A percentile compares a stretch with the other conserved stretches of the same genome.
Conservation (phyloP, 2,888 invertebrate species). For the Acheta domesticus region DNA sequence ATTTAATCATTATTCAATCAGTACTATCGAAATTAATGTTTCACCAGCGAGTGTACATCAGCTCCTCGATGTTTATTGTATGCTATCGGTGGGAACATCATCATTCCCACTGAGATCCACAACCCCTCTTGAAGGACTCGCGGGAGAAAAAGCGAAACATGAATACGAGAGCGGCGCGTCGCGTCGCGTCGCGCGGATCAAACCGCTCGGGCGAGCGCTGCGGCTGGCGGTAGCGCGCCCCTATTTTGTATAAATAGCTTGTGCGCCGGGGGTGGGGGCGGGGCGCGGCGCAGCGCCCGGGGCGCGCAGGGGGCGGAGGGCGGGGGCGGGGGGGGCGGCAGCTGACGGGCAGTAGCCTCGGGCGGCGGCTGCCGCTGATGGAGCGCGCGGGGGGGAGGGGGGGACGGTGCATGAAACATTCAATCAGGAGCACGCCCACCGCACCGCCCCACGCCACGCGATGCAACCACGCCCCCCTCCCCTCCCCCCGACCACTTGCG, state of each 20-base stretch:
- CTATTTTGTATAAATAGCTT: slow-evolving; percentile 18
- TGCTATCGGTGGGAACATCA: too few relatives aligned
- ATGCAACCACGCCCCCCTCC: neutral
- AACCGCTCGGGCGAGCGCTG: too few relatives aligned
- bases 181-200: too few relatives aligned
- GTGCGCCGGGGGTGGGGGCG: neutral
- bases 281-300: too few relatives aligned
- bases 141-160: too few relatives aligned
- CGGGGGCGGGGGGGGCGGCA: neutral
- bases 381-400: neutral
- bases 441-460: neutral
- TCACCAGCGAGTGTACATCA: too few relatives aligned
- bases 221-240: neutral
- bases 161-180: too few relatives aligned
- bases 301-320: neutral
- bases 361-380: slow-evolving; percentile 3
- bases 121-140: too few relatives aligned
- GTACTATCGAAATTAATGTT: too few relatives aligned
- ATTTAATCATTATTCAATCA: too few relatives aligned
- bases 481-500: neutral
- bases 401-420: slow-evolving; percentile 18
- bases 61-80: too few relatives aligned
- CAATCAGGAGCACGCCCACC: neutral
- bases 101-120: too few relatives aligned
- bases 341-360: slow-evolving; percentile 4